Evolutionary conservation across 2,888 invertebrate species (phyloP).

Genomic region (Aricia artaxerxes): DNA sequence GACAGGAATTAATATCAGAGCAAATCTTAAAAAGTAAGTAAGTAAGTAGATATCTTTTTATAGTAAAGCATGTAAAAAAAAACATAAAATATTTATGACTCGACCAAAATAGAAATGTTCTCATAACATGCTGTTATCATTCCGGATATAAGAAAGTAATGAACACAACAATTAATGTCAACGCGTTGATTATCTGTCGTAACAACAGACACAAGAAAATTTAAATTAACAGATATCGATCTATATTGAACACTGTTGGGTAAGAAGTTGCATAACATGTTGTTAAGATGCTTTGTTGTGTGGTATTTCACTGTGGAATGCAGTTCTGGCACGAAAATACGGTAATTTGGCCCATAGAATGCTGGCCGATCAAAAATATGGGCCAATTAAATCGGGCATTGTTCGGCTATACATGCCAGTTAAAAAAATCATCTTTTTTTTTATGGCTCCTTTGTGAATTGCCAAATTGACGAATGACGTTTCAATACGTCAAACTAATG

Average conservation of each 20-base stretch:
- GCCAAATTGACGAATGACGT: not conserved
- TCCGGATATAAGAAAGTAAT: slow-evolving; percentile 27
- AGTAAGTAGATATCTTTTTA: too few species aligned
- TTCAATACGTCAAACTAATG: not conserved
- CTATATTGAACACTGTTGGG: slow-evolving; percentile 19
- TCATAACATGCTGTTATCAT: not conserved
- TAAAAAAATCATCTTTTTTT: not conserved
- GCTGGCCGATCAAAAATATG: not conserved
- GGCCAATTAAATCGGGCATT: not conserved
- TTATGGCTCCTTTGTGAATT: too few species aligned
- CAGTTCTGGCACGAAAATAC: not conserved
- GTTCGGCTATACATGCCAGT: not conserved
- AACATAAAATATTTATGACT: not conserved
- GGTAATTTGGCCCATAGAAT: not conserved
- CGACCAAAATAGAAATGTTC: not conserved
- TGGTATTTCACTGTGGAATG: not conserved
- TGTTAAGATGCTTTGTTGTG: slow-evolving; percentile 16
- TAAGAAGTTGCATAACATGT: slow-evolving; percentile 3
- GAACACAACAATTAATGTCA: slow-evolving; percentile 30
- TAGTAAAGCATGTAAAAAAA: too few species aligned
- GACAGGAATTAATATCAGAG: too few species aligned
- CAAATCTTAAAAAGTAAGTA: too few species aligned
- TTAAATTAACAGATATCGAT: slow-evolving; percentile 41
- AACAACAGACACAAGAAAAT: slow-evolving; percentile 35
- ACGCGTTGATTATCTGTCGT: slow-evolving; percentile 32